Evolutionary conservation across 2,888 invertebrate genomes (phyloP).

Genomic region (Agriopis leucophaearia): DNA sequence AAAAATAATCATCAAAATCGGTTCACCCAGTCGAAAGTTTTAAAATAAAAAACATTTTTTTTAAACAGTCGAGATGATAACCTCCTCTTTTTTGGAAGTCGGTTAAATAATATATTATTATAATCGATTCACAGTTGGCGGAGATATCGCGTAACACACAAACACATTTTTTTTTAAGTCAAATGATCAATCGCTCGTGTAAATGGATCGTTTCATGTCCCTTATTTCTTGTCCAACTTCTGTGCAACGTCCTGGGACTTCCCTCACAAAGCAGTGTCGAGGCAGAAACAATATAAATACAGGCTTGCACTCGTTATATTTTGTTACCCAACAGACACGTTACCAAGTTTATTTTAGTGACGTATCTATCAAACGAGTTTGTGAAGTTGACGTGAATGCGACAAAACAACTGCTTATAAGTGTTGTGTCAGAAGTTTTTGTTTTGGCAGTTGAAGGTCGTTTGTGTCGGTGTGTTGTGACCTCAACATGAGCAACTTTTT

Average conservation of each 20-base stretch:
- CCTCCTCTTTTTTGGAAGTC: no score
- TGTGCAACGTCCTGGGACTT: conserved; percentile 24
- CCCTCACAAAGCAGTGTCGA: conserved; percentile 16
- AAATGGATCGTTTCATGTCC: background rate
- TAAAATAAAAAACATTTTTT: no score
- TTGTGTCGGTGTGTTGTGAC: conserved; percentile 5
- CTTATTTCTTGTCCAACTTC: conserved; percentile 1
- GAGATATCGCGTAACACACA: no score
- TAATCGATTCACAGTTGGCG: no score
- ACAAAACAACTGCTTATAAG: background rate
- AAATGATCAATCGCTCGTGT: background rate
- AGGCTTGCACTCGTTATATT: conserved; percentile 1
- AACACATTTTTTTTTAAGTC: background rate
- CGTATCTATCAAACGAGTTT: conserved; percentile 11
- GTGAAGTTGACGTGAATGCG: background rate
- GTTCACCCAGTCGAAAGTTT: no score
- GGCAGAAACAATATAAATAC: conserved; percentile 28
- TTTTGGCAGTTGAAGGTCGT: conserved; percentile 12
- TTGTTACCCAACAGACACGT: background rate
- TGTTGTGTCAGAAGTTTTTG: no score
- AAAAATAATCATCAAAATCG: no score
- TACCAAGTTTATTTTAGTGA: background rate
- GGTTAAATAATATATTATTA: no score
- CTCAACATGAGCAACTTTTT: conserved; percentile 24
- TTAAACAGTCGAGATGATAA: no score